Conservation (phyloP, 2,888 invertebrate genomes). For the Yponomeuta cagnagella region DNA sequence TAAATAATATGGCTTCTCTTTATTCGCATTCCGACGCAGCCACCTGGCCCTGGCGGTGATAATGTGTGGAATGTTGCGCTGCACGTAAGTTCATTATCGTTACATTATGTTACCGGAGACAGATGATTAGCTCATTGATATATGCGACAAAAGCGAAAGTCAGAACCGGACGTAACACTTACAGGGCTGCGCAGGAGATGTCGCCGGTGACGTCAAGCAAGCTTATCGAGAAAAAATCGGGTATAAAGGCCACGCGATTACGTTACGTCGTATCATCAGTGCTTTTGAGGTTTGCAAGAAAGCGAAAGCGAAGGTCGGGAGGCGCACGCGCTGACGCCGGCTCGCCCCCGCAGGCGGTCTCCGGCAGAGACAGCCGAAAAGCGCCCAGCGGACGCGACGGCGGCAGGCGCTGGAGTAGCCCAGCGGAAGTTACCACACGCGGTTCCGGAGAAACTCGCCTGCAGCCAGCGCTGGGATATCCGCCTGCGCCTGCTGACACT, state of each 20-base stretch:
- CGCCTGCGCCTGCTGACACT: constrained; percentile 13
- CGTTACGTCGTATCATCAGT: neutral
- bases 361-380: neutral
- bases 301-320: constrained; percentile 45
- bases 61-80: constrained; percentile 9
- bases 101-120: constrained; percentile 4
- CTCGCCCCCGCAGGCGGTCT: too few relatives aligned
- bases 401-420: too few relatives aligned
- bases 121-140: constrained; percentile 16
- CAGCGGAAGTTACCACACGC: constrained; percentile 11
- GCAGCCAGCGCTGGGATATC: constrained; percentile 17
- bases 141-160: constrained; percentile 15
- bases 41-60: neutral
- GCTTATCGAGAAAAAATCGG: neutral
- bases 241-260: neutral
- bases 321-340: too few relatives aligned
- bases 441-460: constrained; percentile 14
- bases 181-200: constrained; percentile 8
- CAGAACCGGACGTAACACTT: constrained; percentile 8
- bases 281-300: constrained; percentile 24
- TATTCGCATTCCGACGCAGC: neutral
- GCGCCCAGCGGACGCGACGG: neutral
- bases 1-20: constrained; percentile 2
- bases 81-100: constrained; percentile 14
- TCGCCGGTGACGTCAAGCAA: constrained; percentile 1